Evolutionary conservation across 2,797 vertebrate genomes (phyloP).

Genomic region (Scolopax rusticola): DNA sequence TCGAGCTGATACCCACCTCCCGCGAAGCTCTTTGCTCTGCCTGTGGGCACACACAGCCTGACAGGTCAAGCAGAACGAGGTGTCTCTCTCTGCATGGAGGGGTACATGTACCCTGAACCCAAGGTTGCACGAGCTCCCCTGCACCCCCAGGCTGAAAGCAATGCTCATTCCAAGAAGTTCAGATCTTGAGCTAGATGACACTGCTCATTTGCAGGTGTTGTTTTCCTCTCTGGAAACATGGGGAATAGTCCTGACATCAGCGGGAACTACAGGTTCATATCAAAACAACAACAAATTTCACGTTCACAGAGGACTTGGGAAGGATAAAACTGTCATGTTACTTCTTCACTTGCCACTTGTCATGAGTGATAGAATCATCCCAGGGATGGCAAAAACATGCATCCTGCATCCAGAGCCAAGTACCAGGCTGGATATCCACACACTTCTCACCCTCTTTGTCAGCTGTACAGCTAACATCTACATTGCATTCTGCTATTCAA

Average conservation of each 20-base stretch:
- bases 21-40: background rate
- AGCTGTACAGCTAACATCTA: background rate
- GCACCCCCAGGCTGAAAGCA: background rate
- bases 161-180: background rate
- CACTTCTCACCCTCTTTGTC: background rate
- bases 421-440: background rate
- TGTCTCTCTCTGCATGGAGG: background rate
- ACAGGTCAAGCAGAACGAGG: background rate
- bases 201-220: background rate
- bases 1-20: background rate
- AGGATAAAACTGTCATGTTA: background rate
- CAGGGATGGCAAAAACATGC: fast-evolving
- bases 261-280: background rate
- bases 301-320: background rate
- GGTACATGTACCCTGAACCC: background rate
- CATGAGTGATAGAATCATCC: background rate
- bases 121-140: background rate
- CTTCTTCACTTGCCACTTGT: background rate
- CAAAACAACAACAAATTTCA: background rate
- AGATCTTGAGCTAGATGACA: background rate
- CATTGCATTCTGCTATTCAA: background rate
- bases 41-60: background rate
- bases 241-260: background rate
- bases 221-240: background rate
- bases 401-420: background rate